Evolutionary conservation across 2,888 invertebrate genomes (phyloP).

Genomic region (Trichopoda pennipes): DNA sequence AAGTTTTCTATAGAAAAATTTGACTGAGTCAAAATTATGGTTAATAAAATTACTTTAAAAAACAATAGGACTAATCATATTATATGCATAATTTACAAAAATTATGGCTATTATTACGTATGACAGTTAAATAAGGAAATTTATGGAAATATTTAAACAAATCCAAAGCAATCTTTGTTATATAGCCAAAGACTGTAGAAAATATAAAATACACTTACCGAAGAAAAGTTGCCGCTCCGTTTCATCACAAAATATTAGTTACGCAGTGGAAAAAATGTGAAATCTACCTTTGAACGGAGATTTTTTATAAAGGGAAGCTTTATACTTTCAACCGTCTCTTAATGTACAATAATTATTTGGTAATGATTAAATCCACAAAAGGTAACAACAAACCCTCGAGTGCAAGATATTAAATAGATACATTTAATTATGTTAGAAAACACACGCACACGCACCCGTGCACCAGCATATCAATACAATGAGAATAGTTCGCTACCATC

Average conservation of each 20-base stretch:
- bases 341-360: constrained; percentile 66
- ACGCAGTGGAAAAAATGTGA: constrained; percentile 52
- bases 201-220: not conserved
- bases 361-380: constrained; percentile 68
- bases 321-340: constrained; percentile 21
- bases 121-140: too few relatives aligned
- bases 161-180: not conserved
- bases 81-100: too few relatives aligned
- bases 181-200: constrained; percentile 15
- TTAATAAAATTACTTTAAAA: too few relatives aligned
- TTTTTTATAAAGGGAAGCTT: constrained; percentile 12
- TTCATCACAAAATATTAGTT: constrained; percentile 44
- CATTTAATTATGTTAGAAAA: constrained; percentile 61
- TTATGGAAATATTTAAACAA: not conserved
- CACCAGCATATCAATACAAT: constrained; percentile 2
- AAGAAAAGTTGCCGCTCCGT: constrained; percentile 21
- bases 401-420: constrained; percentile 62
- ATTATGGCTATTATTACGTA: too few relatives aligned
- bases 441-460: not conserved
- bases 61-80: too few relatives aligned
- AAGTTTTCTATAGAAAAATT: too few relatives aligned
- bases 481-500: constrained; percentile 1
- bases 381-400: constrained; percentile 60
- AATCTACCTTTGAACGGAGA: constrained; percentile 42
- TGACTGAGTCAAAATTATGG: too few relatives aligned